Base-by-base conservation (phyloP, 2,797 vertebrate genomes). In the Erithacus rubecula region DNA sequence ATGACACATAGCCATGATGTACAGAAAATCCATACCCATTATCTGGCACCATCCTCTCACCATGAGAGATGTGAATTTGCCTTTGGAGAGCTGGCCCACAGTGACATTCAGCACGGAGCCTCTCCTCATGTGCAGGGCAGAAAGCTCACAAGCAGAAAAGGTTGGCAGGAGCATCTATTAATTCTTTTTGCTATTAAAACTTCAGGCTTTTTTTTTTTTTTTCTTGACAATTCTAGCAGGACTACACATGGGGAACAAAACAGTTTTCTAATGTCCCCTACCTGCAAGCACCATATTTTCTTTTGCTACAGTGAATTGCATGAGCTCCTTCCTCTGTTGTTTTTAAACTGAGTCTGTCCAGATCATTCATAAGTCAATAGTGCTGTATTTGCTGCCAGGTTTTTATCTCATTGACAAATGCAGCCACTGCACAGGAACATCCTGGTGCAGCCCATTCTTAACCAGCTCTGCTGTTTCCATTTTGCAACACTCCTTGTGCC, bases 21-120 rank as follows among this genome's bases (percentile, higher is more conserved):
- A 93, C 75, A 88, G 79, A 85, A 94, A 91, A 95, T 93, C 94
- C 91, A 94, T 93, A 80, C 16, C 78, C 51, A 88, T 95, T 94
- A 92, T 47, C 69, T 65, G 83, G 83, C 55, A 78, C 76, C 65
- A 63, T 70, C 87, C 65, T 83, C 62, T 80, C 11, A 13, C 81
- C 21, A 18, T 65, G 68, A 85, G 76, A 83, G 51, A 52, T 65
- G 56, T 41, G 56, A 55, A 94, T 90, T 83, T 93, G 89, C 47
- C 30, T 85, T 52, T 46, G 63, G 81, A 90, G 81, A 69, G 68
- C 20, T 9, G 63, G 41, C 67, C 3, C 0, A 12, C 51, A 64
- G 74, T n/a, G 89, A 41, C 46, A 29, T 67, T 80, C 64, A 78
- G 82, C 72, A 47, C 1, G 1, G 43, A 71, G 75, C 36, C 36